A percentile compares a stretch with the other conserved stretches of the same genome.
phyloP scores from a whole-genome alignment of 1,140 invertebrate genomes.

The Micrasema longulum region DNA sequence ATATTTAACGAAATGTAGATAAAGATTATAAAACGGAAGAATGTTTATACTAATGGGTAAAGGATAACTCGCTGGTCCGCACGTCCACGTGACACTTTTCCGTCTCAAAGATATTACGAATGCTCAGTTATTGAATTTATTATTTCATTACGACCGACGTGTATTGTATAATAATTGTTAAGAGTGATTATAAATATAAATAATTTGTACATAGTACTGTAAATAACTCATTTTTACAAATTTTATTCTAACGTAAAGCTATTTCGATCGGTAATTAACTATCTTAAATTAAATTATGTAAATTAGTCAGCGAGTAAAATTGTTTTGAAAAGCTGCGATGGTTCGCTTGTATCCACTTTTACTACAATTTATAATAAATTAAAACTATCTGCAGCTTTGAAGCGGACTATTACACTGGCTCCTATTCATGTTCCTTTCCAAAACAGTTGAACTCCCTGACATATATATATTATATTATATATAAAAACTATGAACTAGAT shows the following conservation, averaged over 20 bases:
- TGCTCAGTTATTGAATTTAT: conserved; percentile 49
- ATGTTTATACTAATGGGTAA: conserved; percentile 7
- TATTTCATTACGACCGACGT: conserved; percentile 32
- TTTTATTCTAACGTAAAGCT: conserved; percentile 53
- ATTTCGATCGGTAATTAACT: conserved; percentile 51
- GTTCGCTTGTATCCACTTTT: conserved; percentile 2
- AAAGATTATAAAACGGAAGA: conserved; percentile 18
- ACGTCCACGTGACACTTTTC: conserved; percentile 37
- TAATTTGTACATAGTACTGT: conserved; percentile 50
- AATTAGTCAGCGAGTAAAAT: conserved; percentile 16
- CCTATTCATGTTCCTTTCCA: conserved; percentile 24
- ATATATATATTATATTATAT: conserved; percentile 43
- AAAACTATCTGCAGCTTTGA: background rate
- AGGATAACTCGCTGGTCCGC: conserved; percentile 27
- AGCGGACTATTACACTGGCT: conserved; percentile 9
- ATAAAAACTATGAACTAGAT: conserved; percentile 50
- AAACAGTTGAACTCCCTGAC: conserved; percentile 26
- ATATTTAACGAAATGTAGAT: conserved; percentile 40
- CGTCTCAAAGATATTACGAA: conserved; percentile 49
- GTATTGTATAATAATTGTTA: conserved; percentile 44
- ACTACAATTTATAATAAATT: conserved; percentile 11
- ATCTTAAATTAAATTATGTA: conserved; percentile 52
- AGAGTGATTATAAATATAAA: conserved; percentile 46
- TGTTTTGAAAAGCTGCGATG: conserved; percentile 6
- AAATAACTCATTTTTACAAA: conserved; percentile 55